These are phyloP conservation scores for Drosophila emarginata DNA, from an alignment of 2,888 invertebrate genomes.

Conservation along the genomic window DNA sequence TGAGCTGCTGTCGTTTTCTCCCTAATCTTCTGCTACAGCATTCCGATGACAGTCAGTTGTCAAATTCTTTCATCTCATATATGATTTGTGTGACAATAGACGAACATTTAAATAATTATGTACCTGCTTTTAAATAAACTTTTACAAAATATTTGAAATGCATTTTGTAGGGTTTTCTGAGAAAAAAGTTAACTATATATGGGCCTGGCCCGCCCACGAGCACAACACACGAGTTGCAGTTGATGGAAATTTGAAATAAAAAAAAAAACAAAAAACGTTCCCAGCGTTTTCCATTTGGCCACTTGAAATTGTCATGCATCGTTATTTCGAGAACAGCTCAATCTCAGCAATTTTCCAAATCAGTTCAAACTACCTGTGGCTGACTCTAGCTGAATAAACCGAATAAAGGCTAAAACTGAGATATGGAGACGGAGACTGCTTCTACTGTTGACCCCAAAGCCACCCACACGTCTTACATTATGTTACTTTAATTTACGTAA, in stretches of 20 bases:
- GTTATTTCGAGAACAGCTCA: slow-evolving; percentile 44
- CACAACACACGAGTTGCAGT: slow-evolving; percentile 25
- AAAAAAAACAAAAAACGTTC: slow-evolving; percentile 23
- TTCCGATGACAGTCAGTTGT: slow-evolving; percentile 35
- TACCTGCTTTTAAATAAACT: slow-evolving; percentile 22
- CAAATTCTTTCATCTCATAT: slow-evolving; percentile 34
- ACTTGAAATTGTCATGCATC: slow-evolving; percentile 51
- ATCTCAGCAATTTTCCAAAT: slow-evolving; percentile 57
- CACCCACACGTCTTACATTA: slow-evolving; percentile 74
- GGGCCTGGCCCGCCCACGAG: slow-evolving; percentile 48
- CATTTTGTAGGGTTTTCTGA: neutral
- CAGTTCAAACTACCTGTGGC: slow-evolving; percentile 32
- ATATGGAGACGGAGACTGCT: neutral
- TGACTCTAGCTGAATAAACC: neutral
- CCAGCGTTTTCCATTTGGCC: slow-evolving; percentile 40
- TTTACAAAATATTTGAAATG: slow-evolving; percentile 11
- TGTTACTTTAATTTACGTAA: slow-evolving; percentile 72
- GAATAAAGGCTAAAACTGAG: neutral
- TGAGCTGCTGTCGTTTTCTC: slow-evolving; percentile 20
- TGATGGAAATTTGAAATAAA: slow-evolving; percentile 3
- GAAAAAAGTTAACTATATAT: slow-evolving; percentile 23
- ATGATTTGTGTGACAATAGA: slow-evolving; percentile 39
- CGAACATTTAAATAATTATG: slow-evolving; percentile 47
- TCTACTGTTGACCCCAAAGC: slow-evolving; percentile 49
- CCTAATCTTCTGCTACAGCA: slow-evolving; percentile 26